phyloP scores from a whole-genome alignment of 2,113 vertebrate genomes.

The Hemibagrus wyckioides region DNA sequence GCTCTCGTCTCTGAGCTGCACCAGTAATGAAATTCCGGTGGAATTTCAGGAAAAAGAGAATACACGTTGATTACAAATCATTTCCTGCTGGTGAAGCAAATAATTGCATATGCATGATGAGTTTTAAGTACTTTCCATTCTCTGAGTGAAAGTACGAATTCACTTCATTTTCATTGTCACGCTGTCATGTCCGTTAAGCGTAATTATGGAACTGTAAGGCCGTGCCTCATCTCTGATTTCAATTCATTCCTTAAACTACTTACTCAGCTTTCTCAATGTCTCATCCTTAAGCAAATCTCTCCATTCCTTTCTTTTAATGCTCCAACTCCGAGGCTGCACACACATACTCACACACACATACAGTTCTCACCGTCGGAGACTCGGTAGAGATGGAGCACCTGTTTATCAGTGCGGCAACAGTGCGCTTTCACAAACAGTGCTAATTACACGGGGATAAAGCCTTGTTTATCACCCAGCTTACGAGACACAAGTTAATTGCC shows the following conservation, averaged over 20 bases:
- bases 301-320: neutral
- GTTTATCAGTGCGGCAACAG: constrained; percentile 67
- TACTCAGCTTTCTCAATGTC: neutral
- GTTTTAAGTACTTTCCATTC: neutral
- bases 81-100: constrained; percentile 11
- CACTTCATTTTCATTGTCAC: neutral
- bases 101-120: constrained; percentile 5
- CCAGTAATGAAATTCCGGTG: neutral
- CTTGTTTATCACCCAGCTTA: constrained; percentile 75
- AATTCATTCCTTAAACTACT: neutral
- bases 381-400: constrained; percentile 33
- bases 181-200: neutral
- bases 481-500: constrained; percentile 74
- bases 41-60: neutral
- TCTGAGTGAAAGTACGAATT: neutral
- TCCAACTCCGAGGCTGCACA: neutral
- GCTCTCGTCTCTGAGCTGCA: neutral
- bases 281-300: constrained; percentile 3
- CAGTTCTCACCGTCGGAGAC: constrained; percentile 1
- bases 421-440: constrained; percentile 72
- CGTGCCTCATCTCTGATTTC: neutral
- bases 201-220: neutral
- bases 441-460: constrained; percentile 78
- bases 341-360: neutral
- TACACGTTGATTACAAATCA: constrained; percentile 11